Evolutionary conservation across 2,113 vertebrate genomes (phyloP), one percentile per base, ranked within the genome.

Genomic region (Cyphomyrus discorhynchus): DNA sequence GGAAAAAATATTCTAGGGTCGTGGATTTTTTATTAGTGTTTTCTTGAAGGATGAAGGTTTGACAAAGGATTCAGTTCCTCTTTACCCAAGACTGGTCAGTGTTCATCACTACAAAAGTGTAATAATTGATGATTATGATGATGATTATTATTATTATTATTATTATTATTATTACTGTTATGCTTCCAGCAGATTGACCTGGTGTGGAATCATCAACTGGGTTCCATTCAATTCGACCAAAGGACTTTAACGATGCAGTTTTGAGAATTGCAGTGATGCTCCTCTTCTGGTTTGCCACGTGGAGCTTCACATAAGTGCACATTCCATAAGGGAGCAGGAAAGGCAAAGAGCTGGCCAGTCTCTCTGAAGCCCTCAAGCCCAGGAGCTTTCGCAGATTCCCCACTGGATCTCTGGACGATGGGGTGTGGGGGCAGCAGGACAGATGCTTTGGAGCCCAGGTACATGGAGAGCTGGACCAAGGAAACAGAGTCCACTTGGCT

Each of bases 381-480:
- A 46, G 15, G 46, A 49, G 88, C 46, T 90, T 45, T 24, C 24
- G 15, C 47, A 7, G 27, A 17, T 49, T 70, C 90, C 21, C 9
- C 42, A 27, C 2, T 74, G 5, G 39, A 15, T 39, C 21, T 10
- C 88, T 87, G 86, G 80, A 56, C 5, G 46, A 97, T 97, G 96
- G 96, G 96, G 90, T 97, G 96, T 42, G 96, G 96, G 42, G 95
- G 96, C 19, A 96, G 96, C 93, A 94, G 95, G 92, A 96, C 95
- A 0, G 96, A 97, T 6, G 96, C 94, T 70, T 93, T 97, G 92
- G 96, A 97, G 92, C 96, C 96, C 77, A 94, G 95, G 7, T 96
- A 96, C 92, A 89, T 95, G 92, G 96, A 97, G 91, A 96, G 95
- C 91, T 97, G 96, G 96, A 97, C 96, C 84, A 97, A 97, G 90